Conservation (phyloP, 2,113 vertebrate genomes). For the Nycticebus coucang region DNA sequence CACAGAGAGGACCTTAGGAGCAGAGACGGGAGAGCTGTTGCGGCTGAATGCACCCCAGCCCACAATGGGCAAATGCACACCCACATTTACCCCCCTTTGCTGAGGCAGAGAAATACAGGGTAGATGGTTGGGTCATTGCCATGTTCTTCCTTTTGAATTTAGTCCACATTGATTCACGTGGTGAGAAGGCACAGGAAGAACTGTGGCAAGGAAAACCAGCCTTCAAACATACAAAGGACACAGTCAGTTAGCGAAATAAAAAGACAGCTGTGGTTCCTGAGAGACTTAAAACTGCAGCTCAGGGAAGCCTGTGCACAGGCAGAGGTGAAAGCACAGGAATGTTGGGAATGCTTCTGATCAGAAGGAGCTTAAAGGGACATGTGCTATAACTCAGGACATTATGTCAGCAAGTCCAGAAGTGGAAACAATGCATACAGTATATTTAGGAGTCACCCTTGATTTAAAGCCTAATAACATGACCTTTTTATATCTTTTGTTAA, state of each 20-base stretch:
- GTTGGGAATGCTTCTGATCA: background rate
- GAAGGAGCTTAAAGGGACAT: background rate
- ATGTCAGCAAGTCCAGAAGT: background rate
- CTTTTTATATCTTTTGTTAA: conserved; percentile 5
- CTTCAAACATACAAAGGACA: conserved; percentile 26
- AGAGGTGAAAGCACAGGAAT: background rate
- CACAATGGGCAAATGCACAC: no score
- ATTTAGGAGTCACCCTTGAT: background rate
- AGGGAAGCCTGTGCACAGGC: background rate
- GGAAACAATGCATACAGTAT: background rate
- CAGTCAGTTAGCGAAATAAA: conserved; percentile 35
- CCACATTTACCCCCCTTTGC: background rate
- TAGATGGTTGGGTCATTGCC: background rate
- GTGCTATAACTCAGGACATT: background rate
- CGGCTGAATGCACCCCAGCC: background rate
- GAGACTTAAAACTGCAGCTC: conserved; percentile 24
- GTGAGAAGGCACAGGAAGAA: conserved; percentile 31
- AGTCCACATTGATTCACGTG: conserved; percentile 44
- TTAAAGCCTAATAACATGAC: conserved; percentile 1
- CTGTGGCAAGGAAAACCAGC: background rate
- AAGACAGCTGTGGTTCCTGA: conserved; percentile 39
- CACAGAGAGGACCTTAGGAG: background rate
- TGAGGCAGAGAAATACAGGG: background rate
- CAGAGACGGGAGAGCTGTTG: background rate
- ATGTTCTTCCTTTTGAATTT: conserved; percentile 40